Base-by-base conservation (phyloP, 2,113 vertebrate genomes). In the Mus spicilegus region DNA sequence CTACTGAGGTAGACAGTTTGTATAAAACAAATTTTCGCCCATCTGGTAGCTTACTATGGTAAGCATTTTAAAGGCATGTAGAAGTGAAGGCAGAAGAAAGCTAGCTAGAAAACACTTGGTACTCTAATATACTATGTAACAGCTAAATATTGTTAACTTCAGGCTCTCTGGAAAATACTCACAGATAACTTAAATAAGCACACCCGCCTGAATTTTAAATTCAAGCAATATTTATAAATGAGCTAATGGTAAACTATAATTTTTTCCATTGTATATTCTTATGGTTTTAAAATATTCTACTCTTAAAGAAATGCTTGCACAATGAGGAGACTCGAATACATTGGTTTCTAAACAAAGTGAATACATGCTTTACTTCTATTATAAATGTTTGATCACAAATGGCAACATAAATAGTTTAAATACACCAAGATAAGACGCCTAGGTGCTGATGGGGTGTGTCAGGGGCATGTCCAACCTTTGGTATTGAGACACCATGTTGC, bases 31-130 rank as follows among this genome's bases (percentile, higher is more conserved):
- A 65, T 65, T 5, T 61, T 30, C 54, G 61, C 39, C n/a, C 4
- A 58, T 51, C 11, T 90, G 14, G 13, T 93, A 90, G 72, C 20
- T 78, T 89, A 87, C 30, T 67, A 84, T 70, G 85, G 65, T 75
- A 19, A 84, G 28, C 85, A 77, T 26, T 67, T 69, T 56, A 73
- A 72, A 90, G 65, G 30, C 42, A 63, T 89, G n/a, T 20, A 90
- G 63, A 96, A 92, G 24, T 28, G 58, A 91, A 87, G 78, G 51
- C 13, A 7, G 85, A 54, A 36, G 51, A 22, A 91, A 93, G 28
- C 5, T 94, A 39, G n/a, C 75, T 91, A 69, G 26, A 28, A 14
- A 92, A 49, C 67, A 30, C 81, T 42, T 63, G 28, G 19, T 63
- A 26, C 13, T 84, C 24, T 42, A 42, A 63, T 63, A 63, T 7